Evolutionary conservation across 2,888 invertebrate species (phyloP), one percentile per base, ranked within the genome.

Genomic region (Apoda limacodes): DNA sequence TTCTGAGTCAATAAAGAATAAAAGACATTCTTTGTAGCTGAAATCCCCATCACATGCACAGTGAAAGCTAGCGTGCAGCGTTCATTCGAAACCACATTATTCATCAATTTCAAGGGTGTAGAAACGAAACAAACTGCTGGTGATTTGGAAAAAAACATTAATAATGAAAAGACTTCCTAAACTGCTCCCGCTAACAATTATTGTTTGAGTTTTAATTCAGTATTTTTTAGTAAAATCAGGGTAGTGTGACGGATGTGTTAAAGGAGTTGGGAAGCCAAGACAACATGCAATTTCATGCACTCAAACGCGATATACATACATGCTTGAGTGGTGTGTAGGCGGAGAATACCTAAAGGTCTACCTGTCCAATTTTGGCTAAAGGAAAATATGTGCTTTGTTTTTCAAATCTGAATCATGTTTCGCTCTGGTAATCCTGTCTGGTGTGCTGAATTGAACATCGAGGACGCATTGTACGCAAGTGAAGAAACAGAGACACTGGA

Each of bases 1-100:
- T 59, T 55, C 57, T 50, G 54, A 60, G 55, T 54, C 57, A 53
- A 55, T 62, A 63, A 55, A 55, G 58, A 60, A 60, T 54, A 63
- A n/a, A n/a, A 62, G 52, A 66, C 76, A 80, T 78, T 76, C 74
- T 70, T 63, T 63, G 63, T 72, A 65, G 65, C 67, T 64, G 52
- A 74, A 75, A 78, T 54, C 65, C 60, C 75, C 75, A 56, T 71
- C 76, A 78, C 80, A 80, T 80, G 80, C 80, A 78, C 71, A 80
- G 78, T 66, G 67, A 76, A 80, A 80, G 78, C 78, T 70, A 76
- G 76, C 80, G 78, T 80, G 80, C 80, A 78, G 75, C 72, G 64
- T 49, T 61, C 62, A 67, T 63, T 72, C 62, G 62, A 66, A 68
- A 72, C 62, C 72, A 70, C 64, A 63, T 68, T 63, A 62, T 74